phyloP scores from a whole-genome alignment of 2,113 vertebrate genomes.

The Suncus etruscus region DNA sequence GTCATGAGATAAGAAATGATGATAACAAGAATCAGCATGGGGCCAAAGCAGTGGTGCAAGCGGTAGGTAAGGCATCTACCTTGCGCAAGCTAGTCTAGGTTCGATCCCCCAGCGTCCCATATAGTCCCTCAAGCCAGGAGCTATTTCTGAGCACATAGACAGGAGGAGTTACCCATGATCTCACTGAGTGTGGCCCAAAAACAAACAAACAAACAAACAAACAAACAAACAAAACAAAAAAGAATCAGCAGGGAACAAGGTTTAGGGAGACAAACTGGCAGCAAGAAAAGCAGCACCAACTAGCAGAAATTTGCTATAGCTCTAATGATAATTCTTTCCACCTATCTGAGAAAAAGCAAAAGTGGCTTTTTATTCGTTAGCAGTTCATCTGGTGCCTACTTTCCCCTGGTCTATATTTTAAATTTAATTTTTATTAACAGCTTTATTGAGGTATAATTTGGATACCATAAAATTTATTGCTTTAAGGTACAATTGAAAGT shows the following conservation, averaged over 20 bases:
- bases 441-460: background rate
- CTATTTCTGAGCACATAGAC: too few relatives aligned
- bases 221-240: too few relatives aligned
- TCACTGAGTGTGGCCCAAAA: too few relatives aligned
- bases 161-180: too few relatives aligned
- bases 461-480: background rate
- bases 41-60: too few relatives aligned
- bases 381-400: background rate
- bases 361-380: background rate
- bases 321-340: background rate
- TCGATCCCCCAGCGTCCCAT: too few relatives aligned
- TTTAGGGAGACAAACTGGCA: background rate
- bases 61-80: too few relatives aligned
- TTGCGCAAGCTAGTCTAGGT: too few relatives aligned
- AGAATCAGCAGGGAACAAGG: background rate
- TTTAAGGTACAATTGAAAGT: background rate
- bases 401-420: background rate
- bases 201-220: too few relatives aligned
- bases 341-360: background rate
- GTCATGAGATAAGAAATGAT: background rate
- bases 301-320: too few relatives aligned
- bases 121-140: too few relatives aligned
- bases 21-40: background rate
- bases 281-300: background rate
- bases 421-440: background rate